Base-by-base conservation (phyloP, 2,888 invertebrate species). In the Pseudoips prasinana region DNA sequence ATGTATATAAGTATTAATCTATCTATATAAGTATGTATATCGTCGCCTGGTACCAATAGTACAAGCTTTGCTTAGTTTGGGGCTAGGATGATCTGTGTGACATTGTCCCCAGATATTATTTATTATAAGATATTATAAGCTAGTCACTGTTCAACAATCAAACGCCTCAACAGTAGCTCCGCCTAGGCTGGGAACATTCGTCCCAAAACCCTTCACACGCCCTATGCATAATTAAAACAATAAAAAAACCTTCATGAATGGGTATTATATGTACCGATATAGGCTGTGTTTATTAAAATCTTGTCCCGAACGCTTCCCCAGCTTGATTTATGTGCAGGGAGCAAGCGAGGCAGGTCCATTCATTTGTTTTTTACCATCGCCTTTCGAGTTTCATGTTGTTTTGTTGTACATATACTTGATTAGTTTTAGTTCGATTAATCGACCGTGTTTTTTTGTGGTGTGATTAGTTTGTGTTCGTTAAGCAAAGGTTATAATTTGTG, bases 261-360 rank as follows among this genome's bases (percentile, higher is more conserved):
- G 74, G 73, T 77, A 75, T 73, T 14, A 14, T 14, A 14, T 2
- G 14, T 14, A 14, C 14, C 14, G 78, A 73, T 76, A 64, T 66
- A 53, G 59, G 66, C 77, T 78, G 79, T 83, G 85, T 86, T 82
- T 87, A 87, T 87, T 87, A 87, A 85, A 85, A 82, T 73, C 80
- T 78, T 67, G 58, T 55, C 52, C 62, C 54, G 66, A 68, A 69
- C 73, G 67, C 67, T 74, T 77, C 64, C 79, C 66, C 39, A 45
- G 40, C 55, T 74, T 87, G 86, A 87, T 87, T 87, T 87, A 87
- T 86, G 78, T 64, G 52, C 58, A 55, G 64, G 76, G 66, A 73
- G 76, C 67, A 60, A 42, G 60, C 58, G 47, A 14, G 32, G 76
- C 82, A 74, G 77, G 76, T 76, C 68, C 86, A 83, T 85, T 84